Percentiles rank a stretch among this genome's conserved stretches.
phyloP scores from a whole-genome alignment of 1,140 invertebrate species.

The Lepidurus packardi region DNA sequence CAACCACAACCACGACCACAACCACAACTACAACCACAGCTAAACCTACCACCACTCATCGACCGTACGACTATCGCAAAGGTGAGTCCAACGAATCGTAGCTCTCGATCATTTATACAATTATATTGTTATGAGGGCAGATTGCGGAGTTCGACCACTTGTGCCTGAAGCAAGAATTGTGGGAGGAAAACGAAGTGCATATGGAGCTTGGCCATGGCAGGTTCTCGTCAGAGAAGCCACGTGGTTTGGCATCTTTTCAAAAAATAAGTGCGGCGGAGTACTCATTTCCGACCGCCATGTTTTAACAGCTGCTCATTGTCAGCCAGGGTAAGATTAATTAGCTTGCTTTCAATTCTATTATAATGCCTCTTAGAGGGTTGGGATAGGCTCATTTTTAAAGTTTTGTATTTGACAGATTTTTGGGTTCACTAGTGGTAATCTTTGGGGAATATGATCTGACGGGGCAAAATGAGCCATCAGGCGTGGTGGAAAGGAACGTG shows the following conservation, averaged over 20 bases:
- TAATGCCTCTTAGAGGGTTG: not conserved
- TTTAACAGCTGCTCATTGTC: conserved; percentile 88
- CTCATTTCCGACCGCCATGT: conserved; percentile 78
- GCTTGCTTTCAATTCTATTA: conserved; percentile 29
- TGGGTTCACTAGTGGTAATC: conserved; percentile 81
- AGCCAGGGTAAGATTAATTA: conserved; percentile 66
- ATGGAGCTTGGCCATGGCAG: conserved; percentile 90
- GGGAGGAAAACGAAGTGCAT: conserved; percentile 74
- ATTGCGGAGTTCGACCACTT: conserved; percentile 77
- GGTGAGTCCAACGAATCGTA: conserved; percentile 48
- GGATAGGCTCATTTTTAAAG: not conserved
- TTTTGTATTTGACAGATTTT: conserved; percentile 56
- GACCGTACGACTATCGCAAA: conserved; percentile 52
- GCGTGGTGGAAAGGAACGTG: conserved; percentile 73
- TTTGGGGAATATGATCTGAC: conserved; percentile 86
- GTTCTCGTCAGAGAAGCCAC: conserved; percentile 84
- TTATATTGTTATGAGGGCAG: conserved; percentile 47
- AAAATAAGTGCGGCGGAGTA: conserved; percentile 92
- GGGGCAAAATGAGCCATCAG: conserved; percentile 67
- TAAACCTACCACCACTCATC: conserved; percentile 36
- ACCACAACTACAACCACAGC: conserved; percentile 34
- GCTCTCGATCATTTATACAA: conserved; percentile 30
- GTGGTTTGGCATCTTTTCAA: conserved; percentile 89
- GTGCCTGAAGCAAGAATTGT: conserved; percentile 71
- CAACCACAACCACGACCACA: conserved; percentile 30